phyloP scores from a whole-genome alignment of 92 coral and sea anemone genomes.

The Epizoanthus rinbou region DNA sequence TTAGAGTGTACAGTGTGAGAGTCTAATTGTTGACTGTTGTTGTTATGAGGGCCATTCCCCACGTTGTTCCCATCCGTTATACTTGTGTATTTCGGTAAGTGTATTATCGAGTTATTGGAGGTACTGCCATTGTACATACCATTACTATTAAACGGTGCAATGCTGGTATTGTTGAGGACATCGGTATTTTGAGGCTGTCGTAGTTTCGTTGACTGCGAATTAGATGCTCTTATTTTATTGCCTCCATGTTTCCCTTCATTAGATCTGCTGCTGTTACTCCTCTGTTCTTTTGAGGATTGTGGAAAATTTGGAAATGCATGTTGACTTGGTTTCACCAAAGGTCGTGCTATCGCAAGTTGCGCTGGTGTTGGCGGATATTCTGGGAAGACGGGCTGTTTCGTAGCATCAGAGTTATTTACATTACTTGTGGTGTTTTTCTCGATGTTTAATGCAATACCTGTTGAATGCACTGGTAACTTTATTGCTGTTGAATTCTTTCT shows the following conservation, averaged over 20 bases:
- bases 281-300: neutral
- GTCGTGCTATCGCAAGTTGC: slow-evolving; percentile 28
- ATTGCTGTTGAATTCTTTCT: neutral
- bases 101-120: too few relatives aligned
- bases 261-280: neutral
- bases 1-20: too few relatives aligned
- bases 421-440: neutral
- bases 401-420: neutral
- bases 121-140: too few relatives aligned
- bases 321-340: slow-evolving; percentile 32
- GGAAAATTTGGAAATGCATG: neutral
- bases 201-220: neutral
- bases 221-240: too few relatives aligned
- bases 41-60: too few relatives aligned
- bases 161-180: slow-evolving; percentile 32
- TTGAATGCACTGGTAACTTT: neutral
- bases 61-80: too few relatives aligned
- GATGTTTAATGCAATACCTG: neutral
- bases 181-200: too few relatives aligned
- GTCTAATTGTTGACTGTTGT: too few relatives aligned
- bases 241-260: neutral
- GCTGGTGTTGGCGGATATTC: slow-evolving; percentile 13
- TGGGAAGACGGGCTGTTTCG: neutral
- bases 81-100: too few relatives aligned
- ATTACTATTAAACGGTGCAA: neutral